Evolutionary conservation across 2,888 invertebrate species (phyloP), one percentile per base, ranked within the genome.

Genomic region (Nudaria mundana): DNA sequence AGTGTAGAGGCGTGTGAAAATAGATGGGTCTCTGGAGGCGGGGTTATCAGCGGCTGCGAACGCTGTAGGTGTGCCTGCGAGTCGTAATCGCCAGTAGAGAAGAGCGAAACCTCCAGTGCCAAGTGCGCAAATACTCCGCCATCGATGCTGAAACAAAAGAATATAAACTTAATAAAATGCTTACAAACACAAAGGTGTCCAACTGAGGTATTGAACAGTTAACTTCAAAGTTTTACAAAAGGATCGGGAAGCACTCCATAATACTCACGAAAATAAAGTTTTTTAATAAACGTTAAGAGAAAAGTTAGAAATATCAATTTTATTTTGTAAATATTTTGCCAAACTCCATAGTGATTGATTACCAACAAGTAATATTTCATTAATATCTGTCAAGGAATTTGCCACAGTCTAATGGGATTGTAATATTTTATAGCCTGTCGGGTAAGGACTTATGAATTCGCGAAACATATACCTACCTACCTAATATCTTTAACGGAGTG

Each of bases 21-120:
- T 76, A 37, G 94, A 94, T 30, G 94, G 92, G 58, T 95, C 94
- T 70, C 96, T 93, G n/a, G 98, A 95, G 18, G 98, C 94, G 1
- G 98, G 98, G 88, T 98, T 99, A 90, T 98, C 98, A 3, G 98
- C 97, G 24, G 95, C 94, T 31, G 98, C 96, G 79, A 98, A 98
- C 52, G 94, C 92, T 3, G 95, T 95, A 1, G 92, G 90, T 5
- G 90, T 91, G 36, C 92, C 93, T 60, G 96, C 95, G 48, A 96
- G 90, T 63, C 94, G 92, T 46, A 98, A 85, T 29, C 98, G 92
- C 70, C 95, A 92, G 54, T 93, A 91, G 20, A 96, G 85, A 48
- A 97, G 90, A 8, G 93, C 90, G 13, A 92, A 83, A 7, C 94
- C 91, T 5, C 94, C 92, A 11, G 92, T 89, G 3, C 90, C 90